A percentile compares a stretch with the other conserved stretches of the same genome.
Conservation (phyloP, 2,797 vertebrate genomes). For the Spea hammondii region DNA sequence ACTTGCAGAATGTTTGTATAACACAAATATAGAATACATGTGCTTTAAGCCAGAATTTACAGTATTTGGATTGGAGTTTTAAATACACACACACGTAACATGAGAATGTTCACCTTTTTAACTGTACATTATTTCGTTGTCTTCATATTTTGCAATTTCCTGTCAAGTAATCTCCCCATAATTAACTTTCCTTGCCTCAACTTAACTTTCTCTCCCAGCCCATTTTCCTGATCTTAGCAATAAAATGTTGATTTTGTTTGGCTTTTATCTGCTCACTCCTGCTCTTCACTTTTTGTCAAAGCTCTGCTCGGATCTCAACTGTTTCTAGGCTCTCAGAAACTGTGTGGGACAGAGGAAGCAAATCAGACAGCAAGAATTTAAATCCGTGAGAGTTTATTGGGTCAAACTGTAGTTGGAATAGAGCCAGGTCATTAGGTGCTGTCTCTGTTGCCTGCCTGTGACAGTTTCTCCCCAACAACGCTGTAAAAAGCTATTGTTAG, state of each 20-base stretch:
- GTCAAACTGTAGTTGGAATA: constrained; percentile 61
- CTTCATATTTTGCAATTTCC: constrained; percentile 78
- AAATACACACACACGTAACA: constrained; percentile 66
- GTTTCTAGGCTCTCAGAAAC: constrained; percentile 52
- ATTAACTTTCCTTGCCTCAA: constrained; percentile 74
- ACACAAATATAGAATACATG: too few species aligned
- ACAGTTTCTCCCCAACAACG: constrained; percentile 35
- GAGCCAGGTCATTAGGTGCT: constrained; percentile 56
- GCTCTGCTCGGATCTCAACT: constrained; percentile 60
- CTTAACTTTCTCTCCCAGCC: constrained; percentile 57
- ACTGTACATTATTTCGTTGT: constrained; percentile 71
- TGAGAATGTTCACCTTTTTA: constrained; percentile 70
- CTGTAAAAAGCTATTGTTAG: constrained; percentile 44
- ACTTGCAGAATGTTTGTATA: too few species aligned
- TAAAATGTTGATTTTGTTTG: constrained; percentile 75
- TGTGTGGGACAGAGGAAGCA: constrained; percentile 57
- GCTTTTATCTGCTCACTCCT: constrained; percentile 64
- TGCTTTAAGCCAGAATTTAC: neutral
- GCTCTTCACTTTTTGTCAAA: constrained; percentile 57
- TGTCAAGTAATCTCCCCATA: constrained; percentile 74
- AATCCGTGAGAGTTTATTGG: constrained; percentile 66
- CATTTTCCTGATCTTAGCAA: constrained; percentile 72
- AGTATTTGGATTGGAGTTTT: constrained; percentile 67
- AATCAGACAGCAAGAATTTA: constrained; percentile 64
- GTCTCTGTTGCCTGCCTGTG: constrained; percentile 51